Conservation (phyloP, 2,797 vertebrate species). For the Thamnophis elegans region DNA sequence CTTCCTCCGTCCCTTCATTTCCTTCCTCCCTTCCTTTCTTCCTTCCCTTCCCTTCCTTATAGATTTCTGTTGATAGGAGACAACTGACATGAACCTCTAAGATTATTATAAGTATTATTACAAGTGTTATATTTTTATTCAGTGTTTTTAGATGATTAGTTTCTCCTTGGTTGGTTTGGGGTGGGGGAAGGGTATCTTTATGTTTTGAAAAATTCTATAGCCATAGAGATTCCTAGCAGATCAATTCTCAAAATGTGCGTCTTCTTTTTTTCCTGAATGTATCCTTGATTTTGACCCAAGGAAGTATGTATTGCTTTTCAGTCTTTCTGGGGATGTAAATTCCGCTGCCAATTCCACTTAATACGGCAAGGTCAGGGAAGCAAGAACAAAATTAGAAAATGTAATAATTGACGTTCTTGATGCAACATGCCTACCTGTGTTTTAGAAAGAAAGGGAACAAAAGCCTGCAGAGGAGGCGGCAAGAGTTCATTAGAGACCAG, state of each 20-base stretch:
- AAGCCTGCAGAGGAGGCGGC: background rate
- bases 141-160: conserved; percentile 50
- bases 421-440: background rate
- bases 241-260: background rate
- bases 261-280: background rate
- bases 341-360: accelerated
- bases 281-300: background rate
- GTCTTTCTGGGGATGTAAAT: background rate
- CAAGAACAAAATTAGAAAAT: background rate
- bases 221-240: accelerated
- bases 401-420: background rate
- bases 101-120: conserved; percentile 39
- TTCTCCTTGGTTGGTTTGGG: conserved; percentile 35
- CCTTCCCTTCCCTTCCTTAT: background rate
- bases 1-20: background rate
- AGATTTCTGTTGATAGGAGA: conserved; percentile 46
- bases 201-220: background rate
- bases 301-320: background rate
- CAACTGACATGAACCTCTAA: conserved; percentile 54
- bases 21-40: background rate
- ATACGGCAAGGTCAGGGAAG: accelerated
- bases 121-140: conserved; percentile 21
- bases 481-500: background rate
- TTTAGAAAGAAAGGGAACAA: background rate
- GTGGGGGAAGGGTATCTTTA: conserved; percentile 46